Conservation (phyloP, 53 echinoderm and acorn worm genomes). For the Holothuria leucospilota region DNA sequence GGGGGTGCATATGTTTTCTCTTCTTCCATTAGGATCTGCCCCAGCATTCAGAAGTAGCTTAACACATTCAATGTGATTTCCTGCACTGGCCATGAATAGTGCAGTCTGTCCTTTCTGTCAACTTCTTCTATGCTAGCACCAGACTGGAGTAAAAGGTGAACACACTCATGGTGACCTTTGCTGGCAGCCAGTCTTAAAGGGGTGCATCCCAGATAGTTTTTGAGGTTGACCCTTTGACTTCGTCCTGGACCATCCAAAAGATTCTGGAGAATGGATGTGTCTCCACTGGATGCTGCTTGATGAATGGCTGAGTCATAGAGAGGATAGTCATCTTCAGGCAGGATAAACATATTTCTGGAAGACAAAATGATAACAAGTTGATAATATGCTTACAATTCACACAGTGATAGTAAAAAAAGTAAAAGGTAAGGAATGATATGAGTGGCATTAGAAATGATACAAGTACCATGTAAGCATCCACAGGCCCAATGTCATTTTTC, state of each 20-base stretch:
- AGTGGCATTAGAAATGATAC: too few species aligned
- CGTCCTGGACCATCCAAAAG: conserved; percentile 51
- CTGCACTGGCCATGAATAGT: conserved; percentile 71
- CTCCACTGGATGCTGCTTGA: conserved; percentile 67
- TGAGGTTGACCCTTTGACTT: conserved; percentile 47
- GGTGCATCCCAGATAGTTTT: conserved; percentile 76
- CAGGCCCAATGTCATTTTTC: too few species aligned
- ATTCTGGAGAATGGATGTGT: conserved; percentile 48
- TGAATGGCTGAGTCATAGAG: conserved; percentile 47
- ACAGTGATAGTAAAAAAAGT: too few species aligned
- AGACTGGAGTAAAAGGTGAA: conserved; percentile 51
- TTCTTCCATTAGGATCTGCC: conserved; percentile 71
- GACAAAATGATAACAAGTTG: too few species aligned
- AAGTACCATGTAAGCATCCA: too few species aligned
- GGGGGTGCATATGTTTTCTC: conserved; percentile 67
- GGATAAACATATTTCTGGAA: not conserved
- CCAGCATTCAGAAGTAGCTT: conserved; percentile 45
- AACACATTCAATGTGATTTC: conserved; percentile 71
- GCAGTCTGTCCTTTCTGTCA: conserved; percentile 78
- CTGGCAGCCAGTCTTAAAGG: conserved; percentile 77
- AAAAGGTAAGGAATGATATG: too few species aligned
- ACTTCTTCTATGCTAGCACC: conserved; percentile 61
- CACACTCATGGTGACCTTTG: conserved; percentile 55
- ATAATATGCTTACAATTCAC: too few species aligned
- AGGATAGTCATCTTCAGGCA: conserved; percentile 29